Conservation (phyloP, 2,888 invertebrate species). For the Epinotia brunnichana region DNA sequence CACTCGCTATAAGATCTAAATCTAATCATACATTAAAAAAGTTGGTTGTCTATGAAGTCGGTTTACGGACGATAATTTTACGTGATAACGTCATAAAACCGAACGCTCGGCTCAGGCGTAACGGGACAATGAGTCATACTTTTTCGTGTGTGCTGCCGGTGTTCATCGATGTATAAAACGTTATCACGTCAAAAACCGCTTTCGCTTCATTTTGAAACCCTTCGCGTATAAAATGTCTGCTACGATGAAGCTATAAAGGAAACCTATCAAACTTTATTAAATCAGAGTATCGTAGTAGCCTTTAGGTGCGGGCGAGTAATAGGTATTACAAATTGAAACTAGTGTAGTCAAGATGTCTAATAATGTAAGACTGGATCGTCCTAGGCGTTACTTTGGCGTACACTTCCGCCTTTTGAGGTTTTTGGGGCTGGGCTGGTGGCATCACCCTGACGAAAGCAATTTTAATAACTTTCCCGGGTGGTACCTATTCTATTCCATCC, state of each 20-base stretch:
- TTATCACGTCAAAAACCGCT: conserved; percentile 19
- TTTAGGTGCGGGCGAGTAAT: background rate
- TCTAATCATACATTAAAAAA: too few relatives aligned
- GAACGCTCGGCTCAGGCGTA: too few relatives aligned
- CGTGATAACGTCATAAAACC: too few relatives aligned
- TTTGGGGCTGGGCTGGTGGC: conserved; percentile 79
- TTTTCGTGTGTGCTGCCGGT: too few relatives aligned
- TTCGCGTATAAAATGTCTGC: background rate
- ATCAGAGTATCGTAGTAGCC: conserved; percentile 25
- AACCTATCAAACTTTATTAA: conserved; percentile 27
- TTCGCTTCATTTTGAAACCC: conserved; percentile 13
- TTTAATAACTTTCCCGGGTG: conserved; percentile 69
- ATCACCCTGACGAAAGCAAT: conserved; percentile 71
- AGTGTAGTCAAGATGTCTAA: conserved; percentile 16
- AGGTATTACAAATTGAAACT: conserved; percentile 12
- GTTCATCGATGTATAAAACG: too few relatives aligned
- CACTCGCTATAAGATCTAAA: too few relatives aligned
- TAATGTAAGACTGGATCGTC: conserved; percentile 51
- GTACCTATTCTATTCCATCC: conserved; percentile 72
- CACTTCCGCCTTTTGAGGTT: conserved; percentile 71
- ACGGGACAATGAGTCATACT: too few relatives aligned
- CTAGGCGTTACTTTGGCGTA: conserved; percentile 67
- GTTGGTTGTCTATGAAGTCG: too few relatives aligned
- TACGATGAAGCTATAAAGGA: conserved; percentile 34
- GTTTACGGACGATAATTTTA: too few relatives aligned